These are phyloP conservation scores for human (Homo sapiens) DNA, from an alignment of 2,113 vertebrate genomes.

Conservation along the genomic window DNA sequence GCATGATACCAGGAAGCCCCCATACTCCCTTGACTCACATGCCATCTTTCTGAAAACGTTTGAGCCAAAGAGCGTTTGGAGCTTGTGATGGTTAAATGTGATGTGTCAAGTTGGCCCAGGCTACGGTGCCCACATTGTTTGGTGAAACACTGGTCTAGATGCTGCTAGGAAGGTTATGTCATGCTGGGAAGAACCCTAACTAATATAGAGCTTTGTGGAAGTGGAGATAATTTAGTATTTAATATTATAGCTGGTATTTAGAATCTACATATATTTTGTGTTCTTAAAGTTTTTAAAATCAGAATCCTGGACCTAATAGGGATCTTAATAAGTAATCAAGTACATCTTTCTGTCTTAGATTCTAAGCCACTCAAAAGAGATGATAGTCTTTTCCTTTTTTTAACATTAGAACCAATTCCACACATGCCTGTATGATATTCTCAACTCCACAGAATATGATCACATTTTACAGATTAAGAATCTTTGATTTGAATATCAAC, in stretches of 20 bases:
- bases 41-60: neutral
- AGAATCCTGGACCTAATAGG: neutral
- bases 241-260: neutral
- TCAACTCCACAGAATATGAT: neutral
- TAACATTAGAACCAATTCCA: neutral
- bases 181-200: neutral
- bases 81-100: neutral
- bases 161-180: neutral
- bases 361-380: neutral
- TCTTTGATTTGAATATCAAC: neutral
- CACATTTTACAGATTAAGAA: neutral
- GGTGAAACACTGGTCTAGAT: neutral
- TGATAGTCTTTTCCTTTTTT: neutral
- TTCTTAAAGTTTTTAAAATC: constrained; percentile 28
- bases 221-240: neutral
- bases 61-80: neutral
- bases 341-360: neutral
- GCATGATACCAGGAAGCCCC: neutral
- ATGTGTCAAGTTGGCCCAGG: neutral
- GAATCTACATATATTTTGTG: neutral
- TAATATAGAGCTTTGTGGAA: neutral
- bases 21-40: neutral
- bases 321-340: neutral
- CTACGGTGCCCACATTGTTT: too few species aligned
- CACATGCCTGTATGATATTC: neutral